Base-by-base conservation (phyloP, 2,113 vertebrate genomes). In the Lampris incognitus region DNA sequence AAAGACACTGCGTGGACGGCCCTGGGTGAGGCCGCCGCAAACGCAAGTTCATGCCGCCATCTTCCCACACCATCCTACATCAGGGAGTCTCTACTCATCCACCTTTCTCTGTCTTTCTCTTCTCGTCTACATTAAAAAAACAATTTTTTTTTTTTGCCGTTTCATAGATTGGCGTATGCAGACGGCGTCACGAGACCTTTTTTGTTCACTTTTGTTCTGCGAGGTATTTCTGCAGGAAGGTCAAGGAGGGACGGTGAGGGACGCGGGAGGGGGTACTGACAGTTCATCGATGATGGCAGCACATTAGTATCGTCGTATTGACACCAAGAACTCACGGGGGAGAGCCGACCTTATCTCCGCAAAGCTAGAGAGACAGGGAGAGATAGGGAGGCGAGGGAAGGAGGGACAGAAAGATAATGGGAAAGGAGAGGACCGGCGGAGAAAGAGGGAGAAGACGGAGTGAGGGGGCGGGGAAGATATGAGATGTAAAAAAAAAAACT, bases 221-320 rank as follows among this genome's bases (percentile, higher is more conserved):
- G 49, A 52, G 50, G 37, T 37, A 67, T 41, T 49, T 52, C 46
- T 41, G 60, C 65, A 76, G 72, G 76, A 90, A 91, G 89, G 86
- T 91, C 87, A 92, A 51, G 6, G 60, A 78, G 64, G 83, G 62
- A 39, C 49, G 40, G 70, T 44, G 62, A 7, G 46, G 63, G 70
- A 58, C 5, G 46, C 59, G 68, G 64, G 42, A 72, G 76, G 62
- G 67, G 42, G 57, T 46, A 72, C 81, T 92, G 93, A 93, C 92
- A 91, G 92, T 85, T 93, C 83, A 91, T 93, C 88, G 67, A 92
- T 89, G 88, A 84, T 78, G 83, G 77, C 66, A 62, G 72, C 87
- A 88, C 87, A 89, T 94, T 89, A 88, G 81, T 93, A 93, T 92
- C 70, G 88, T 93, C 90, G 81, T 93, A 93, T 92, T 68, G 88